phyloP scores from a whole-genome alignment of 2,888 invertebrate species.

The Drosophila mimica region DNA sequence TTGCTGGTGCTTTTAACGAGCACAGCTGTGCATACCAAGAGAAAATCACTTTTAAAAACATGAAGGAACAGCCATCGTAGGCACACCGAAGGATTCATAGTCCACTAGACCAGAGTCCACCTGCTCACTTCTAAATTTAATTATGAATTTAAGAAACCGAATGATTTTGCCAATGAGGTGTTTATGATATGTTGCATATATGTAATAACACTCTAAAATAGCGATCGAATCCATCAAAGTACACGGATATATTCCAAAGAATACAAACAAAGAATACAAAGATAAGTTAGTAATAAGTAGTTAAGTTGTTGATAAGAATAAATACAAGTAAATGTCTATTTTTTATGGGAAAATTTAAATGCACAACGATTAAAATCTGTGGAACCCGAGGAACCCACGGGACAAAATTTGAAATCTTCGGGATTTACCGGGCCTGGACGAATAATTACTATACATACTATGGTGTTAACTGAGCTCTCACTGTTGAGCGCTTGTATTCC shows the following conservation, averaged over 20 bases:
- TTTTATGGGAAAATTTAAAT: background rate
- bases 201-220: background rate
- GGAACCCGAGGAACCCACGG: background rate
- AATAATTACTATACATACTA: background rate
- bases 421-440: background rate
- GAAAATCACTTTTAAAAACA: constrained; percentile 72
- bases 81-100: background rate
- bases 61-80: background rate
- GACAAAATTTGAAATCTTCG: background rate
- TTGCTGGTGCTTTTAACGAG: constrained; percentile 73
- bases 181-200: background rate
- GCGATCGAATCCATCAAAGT: background rate
- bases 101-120: background rate
- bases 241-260: background rate
- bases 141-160: background rate
- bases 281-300: background rate
- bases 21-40: constrained; percentile 64
- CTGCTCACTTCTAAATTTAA: background rate
- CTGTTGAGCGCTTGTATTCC: background rate
- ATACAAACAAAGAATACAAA: too few species aligned
- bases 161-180: background rate
- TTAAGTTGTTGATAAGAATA: background rate
- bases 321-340: background rate
- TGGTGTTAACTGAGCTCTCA: background rate
- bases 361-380: background rate